phyloP scores from a whole-genome alignment of 2,113 vertebrate species.

The Gallinago paraguaiae region DNA sequence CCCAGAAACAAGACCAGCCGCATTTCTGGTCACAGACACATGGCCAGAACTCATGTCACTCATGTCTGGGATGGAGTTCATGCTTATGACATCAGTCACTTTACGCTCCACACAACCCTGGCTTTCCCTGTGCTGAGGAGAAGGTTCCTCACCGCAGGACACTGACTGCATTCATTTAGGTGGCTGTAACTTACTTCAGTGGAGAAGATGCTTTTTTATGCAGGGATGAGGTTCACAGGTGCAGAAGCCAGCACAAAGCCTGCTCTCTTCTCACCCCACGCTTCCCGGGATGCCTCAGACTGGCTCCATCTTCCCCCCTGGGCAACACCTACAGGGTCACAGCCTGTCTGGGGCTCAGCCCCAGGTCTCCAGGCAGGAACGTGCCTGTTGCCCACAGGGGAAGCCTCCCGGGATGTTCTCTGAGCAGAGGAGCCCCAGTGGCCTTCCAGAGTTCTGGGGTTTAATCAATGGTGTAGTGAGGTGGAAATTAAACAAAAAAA shows the following conservation, averaged over 20 bases:
- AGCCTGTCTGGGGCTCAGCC: not conserved
- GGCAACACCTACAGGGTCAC: fast-evolving
- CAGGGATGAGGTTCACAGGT: not conserved
- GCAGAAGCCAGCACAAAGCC: not conserved
- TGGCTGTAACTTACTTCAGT: not conserved
- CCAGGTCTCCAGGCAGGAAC: not conserved
- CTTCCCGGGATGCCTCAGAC: not conserved
- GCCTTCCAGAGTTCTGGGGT: not conserved
- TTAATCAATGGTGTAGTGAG: fast-evolving
- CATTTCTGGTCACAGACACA: not conserved
- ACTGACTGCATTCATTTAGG: not conserved
- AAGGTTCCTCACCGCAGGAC: not conserved
- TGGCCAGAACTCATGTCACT: too few relatives aligned
- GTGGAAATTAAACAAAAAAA: not conserved
- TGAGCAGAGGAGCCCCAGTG: not conserved
- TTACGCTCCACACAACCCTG: not conserved
- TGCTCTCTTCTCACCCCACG: not conserved
- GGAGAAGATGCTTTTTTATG: not conserved
- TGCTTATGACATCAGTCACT: too few relatives aligned
- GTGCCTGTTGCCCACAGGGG: fast-evolving
- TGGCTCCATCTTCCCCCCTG: not conserved
- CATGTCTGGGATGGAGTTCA: not conserved
- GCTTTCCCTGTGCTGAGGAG: not conserved
- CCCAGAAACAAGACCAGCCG: not conserved
- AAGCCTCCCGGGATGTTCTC: fast-evolving